Evolutionary conservation across 92 coral and sea anemone genomes (phyloP).

Genomic region (Phenganax subtilis): DNA sequence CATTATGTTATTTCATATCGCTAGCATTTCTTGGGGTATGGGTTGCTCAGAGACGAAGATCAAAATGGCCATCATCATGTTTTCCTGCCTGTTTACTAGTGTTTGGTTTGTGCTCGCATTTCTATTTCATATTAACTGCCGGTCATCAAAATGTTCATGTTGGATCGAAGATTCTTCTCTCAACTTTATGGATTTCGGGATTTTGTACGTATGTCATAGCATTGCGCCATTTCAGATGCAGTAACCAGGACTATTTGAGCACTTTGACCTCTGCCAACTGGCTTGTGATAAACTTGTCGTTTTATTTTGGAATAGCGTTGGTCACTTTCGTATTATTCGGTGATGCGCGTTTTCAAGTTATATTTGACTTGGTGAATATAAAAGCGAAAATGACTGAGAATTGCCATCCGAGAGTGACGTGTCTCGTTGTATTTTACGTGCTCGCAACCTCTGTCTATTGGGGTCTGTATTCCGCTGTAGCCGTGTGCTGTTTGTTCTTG

Average conservation of each 20-base stretch:
- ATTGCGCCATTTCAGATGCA: constrained; percentile 41
- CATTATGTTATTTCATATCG: constrained; percentile 43
- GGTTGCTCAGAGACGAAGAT: constrained; percentile 52
- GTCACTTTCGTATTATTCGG: constrained; percentile 54
- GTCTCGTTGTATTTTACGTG: constrained; percentile 42
- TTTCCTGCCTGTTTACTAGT: constrained; percentile 45
- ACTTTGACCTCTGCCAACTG: constrained; percentile 36
- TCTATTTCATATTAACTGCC: constrained; percentile 39
- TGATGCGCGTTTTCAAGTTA: constrained; percentile 51
- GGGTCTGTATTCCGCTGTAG: constrained; percentile 53
- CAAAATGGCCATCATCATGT: constrained; percentile 46
- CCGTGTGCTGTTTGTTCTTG: constrained; percentile 52
- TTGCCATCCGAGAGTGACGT: constrained; percentile 33
- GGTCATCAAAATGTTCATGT: constrained; percentile 40
- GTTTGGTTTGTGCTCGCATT: constrained; percentile 53
- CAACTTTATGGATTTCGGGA: constrained; percentile 48
- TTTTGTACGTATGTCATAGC: constrained; percentile 44
- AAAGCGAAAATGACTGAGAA: constrained; percentile 37
- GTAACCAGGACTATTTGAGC: constrained; percentile 42
- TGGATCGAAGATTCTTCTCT: constrained; percentile 53
- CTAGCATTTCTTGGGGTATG: constrained; percentile 51
- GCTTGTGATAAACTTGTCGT: constrained; percentile 37
- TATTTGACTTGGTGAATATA: constrained; percentile 56
- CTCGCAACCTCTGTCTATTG: constrained; percentile 52
- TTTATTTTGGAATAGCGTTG: constrained; percentile 40